Percentiles rank a stretch among this genome's conserved stretches.
phyloP scores from a whole-genome alignment of 35 echinoderm and acorn worm species.

The Amphiura filiformis region DNA sequence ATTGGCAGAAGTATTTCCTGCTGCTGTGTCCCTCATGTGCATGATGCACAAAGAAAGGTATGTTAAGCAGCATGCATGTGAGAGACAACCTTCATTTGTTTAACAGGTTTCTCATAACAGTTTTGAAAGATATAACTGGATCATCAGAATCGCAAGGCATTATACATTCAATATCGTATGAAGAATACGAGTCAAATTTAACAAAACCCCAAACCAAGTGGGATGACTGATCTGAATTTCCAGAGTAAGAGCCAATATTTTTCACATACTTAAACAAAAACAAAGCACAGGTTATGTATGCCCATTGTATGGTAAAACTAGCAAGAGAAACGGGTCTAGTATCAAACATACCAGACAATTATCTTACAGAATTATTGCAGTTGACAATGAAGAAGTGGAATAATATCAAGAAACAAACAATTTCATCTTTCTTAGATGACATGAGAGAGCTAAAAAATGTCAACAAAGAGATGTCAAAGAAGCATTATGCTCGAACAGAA shows the following conservation, averaged over 20 bases:
- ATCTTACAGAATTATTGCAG: background rate
- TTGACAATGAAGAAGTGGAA: background rate
- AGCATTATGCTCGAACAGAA: background rate
- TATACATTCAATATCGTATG: background rate
- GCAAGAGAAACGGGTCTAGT: background rate
- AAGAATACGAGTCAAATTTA: background rate
- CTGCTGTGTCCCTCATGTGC: background rate
- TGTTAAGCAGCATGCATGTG: background rate
- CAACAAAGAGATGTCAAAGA: background rate
- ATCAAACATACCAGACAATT: background rate
- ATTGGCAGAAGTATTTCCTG: constrained; percentile 6
- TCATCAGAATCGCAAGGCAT: background rate
- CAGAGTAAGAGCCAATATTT: background rate
- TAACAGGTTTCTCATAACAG: background rate
- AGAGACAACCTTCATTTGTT: background rate
- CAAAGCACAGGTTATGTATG: background rate
- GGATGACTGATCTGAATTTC: background rate
- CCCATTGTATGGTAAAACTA: background rate
- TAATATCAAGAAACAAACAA: background rate
- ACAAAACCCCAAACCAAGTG: background rate
- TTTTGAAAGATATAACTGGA: background rate
- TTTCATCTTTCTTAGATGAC: background rate
- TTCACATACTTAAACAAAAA: background rate
- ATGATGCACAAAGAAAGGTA: background rate
- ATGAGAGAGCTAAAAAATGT: background rate